Conservation (phyloP, 2,888 invertebrate species). For the Sarcophaga carnaria region DNA sequence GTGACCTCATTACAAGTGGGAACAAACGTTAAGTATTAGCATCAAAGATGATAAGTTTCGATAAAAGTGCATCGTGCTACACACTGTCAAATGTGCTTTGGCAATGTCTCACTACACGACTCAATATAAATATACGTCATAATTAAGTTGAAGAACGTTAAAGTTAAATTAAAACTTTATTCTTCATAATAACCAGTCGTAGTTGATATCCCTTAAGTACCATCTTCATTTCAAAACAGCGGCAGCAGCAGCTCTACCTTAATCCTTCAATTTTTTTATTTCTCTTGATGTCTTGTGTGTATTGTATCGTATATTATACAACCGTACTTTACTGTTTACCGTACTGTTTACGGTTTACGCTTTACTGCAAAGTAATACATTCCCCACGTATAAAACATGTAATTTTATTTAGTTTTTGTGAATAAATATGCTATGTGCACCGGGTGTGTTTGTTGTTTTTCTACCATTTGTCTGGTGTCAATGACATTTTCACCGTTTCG, state of each 20-base stretch:
- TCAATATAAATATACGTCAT: too few species aligned
- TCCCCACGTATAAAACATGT: neutral
- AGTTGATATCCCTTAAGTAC: neutral
- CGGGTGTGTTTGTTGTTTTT: neutral
- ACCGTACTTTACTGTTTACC: neutral
- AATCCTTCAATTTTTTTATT: neutral
- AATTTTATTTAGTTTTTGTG: neutral
- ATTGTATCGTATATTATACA: neutral
- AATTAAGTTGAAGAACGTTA: neutral
- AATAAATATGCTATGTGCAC: neutral
- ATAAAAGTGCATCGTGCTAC: too few species aligned
- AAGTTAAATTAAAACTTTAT: neutral
- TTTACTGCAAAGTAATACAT: too few species aligned
- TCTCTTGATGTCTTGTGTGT: neutral
- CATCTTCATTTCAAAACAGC: neutral
- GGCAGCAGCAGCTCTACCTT: neutral
- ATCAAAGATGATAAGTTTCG: too few species aligned
- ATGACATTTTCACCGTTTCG: conserved; percentile 42
- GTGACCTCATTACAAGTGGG: too few species aligned
- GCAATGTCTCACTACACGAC: too few species aligned
- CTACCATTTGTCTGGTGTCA: conserved; percentile 33
- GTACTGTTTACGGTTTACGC: neutral
- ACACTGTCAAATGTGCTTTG: too few species aligned
- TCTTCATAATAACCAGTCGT: neutral
- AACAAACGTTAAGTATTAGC: too few species aligned